phyloP scores from a whole-genome alignment of 2,797 vertebrate species.

The Sebastes steindachneri region DNA sequence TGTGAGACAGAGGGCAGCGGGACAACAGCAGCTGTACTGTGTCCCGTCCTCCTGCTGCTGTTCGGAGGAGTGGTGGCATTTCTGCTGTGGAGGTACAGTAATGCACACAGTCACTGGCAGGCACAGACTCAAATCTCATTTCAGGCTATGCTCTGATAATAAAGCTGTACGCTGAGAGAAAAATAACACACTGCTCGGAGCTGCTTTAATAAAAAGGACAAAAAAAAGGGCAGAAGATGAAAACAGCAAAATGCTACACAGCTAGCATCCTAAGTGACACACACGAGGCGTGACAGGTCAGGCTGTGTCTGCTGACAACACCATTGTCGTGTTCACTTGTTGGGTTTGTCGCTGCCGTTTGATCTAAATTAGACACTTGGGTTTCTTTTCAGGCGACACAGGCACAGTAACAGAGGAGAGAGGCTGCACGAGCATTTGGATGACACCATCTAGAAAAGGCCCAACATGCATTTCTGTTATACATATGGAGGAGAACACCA shows the following conservation, averaged over 20 bases:
- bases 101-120: constrained; percentile 14
- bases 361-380: constrained; percentile 35
- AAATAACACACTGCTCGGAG: constrained; percentile 18
- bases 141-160: constrained; percentile 45
- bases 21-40: constrained; percentile 58
- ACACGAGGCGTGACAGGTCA: constrained; percentile 29
- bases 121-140: constrained; percentile 51
- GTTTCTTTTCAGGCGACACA: constrained; percentile 68
- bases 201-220: background rate
- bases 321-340: constrained; percentile 35
- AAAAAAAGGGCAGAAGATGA: constrained; percentile 2
- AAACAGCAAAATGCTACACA: constrained; percentile 15
- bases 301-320: constrained; percentile 44
- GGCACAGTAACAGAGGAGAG: constrained; percentile 52
- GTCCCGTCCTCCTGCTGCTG: constrained; percentile 68
- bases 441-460: constrained; percentile 56
- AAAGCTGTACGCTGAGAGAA: constrained; percentile 18
- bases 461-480: background rate
- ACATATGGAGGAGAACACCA: constrained; percentile 21
- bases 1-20: constrained; percentile 66
- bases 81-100: constrained; percentile 80
- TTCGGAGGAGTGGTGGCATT: constrained; percentile 67
- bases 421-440: constrained; percentile 73
- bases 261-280: constrained; percentile 13
- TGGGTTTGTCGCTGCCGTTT: constrained; percentile 23